Percentiles rank a stretch among this genome's conserved stretches.
These are phyloP conservation scores for Hylomyscus alleni DNA, from an alignment of 2,797 vertebrate genomes.

Conservation along the genomic window DNA sequence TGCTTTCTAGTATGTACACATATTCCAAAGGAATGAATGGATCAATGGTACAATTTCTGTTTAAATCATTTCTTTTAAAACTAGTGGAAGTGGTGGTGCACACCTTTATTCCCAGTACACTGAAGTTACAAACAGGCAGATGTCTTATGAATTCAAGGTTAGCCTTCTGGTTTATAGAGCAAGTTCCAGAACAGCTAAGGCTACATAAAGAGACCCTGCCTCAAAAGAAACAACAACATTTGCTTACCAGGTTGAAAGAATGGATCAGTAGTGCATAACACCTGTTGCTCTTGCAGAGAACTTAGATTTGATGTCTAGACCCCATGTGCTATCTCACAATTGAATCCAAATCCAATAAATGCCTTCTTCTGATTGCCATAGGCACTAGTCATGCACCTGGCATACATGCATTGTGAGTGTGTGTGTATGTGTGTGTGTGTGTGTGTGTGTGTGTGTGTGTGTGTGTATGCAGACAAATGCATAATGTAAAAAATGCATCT, in stretches of 20 bases:
- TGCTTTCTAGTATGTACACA: not conserved
- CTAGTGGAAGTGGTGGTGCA: not conserved
- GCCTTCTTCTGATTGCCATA: not conserved
- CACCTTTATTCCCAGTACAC: too few species aligned
- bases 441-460: too few species aligned
- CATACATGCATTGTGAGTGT: too few species aligned
- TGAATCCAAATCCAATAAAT: not conserved
- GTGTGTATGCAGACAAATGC: not conserved
- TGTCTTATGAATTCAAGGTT: not conserved
- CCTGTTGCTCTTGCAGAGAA: not conserved
- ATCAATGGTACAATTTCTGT: not conserved
- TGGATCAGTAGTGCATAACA: not conserved
- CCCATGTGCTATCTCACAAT: not conserved
- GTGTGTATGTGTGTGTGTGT: too few species aligned
- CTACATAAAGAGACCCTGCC: not conserved
- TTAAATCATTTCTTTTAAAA: not conserved
- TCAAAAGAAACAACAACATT: not conserved
- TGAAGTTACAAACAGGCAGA: not conserved
- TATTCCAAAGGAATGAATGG: not conserved
- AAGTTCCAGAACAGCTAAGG: not conserved
- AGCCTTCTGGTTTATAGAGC: not conserved
- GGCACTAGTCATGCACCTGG: too few species aligned
- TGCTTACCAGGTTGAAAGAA: not conserved
- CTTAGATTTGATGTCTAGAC: not conserved
- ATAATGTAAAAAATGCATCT: not conserved